Conservation (phyloP, 2,113 vertebrate genomes). For the Microtus pennsylvanicus region DNA sequence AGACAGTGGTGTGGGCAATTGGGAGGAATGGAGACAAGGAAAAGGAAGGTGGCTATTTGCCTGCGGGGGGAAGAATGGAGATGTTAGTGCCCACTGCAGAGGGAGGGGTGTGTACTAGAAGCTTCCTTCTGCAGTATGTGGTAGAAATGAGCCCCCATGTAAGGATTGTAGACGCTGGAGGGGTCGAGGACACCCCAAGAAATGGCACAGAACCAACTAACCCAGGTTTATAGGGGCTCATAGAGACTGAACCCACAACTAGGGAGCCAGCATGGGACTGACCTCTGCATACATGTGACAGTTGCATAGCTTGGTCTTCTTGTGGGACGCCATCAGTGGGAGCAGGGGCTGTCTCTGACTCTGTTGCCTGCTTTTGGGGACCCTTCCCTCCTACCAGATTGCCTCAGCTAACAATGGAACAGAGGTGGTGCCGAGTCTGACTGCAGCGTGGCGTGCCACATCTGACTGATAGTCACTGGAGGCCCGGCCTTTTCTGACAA, state of each 20-base stretch:
- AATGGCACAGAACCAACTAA: neutral
- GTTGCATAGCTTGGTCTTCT: neutral
- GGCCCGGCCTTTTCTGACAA: neutral
- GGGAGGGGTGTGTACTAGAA: fast-evolving
- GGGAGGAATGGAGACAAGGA: neutral
- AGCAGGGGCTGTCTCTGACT: neutral
- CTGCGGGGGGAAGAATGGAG: fast-evolving
- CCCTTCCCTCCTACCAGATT: neutral
- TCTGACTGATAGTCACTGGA: neutral
- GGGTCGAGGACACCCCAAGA: neutral
- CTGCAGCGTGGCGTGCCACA: neutral
- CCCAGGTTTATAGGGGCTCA: no score
- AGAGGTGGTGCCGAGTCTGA: neutral
- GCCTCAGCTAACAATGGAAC: neutral
- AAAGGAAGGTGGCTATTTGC: neutral
- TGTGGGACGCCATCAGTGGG: neutral
- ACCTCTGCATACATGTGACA: no score
- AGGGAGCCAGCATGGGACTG: no score
- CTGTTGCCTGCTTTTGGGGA: neutral
- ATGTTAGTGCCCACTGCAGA: neutral
- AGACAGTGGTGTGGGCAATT: neutral
- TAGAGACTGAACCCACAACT: neutral
- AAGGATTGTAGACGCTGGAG: neutral
- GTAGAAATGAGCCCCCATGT: neutral
- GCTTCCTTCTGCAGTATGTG: neutral